phyloP scores from a whole-genome alignment of 2,888 invertebrate species.

The Lasiommata megera region DNA sequence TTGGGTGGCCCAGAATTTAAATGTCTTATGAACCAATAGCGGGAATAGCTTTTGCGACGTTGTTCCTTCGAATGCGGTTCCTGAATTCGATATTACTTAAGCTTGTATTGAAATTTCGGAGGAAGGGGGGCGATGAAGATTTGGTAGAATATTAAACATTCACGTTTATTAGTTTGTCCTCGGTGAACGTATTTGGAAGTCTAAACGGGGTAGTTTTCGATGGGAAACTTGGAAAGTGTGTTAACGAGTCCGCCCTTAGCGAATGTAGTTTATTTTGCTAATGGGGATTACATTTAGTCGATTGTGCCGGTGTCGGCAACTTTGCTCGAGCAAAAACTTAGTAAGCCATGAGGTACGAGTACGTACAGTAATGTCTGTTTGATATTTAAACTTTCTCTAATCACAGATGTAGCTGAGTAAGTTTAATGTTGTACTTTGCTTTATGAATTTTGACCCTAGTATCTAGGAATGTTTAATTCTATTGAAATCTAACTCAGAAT shows the following conservation, averaged over 20 bases:
- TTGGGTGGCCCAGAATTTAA: constrained; percentile 36
- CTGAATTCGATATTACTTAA: constrained; percentile 66
- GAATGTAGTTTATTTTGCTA: constrained; percentile 62
- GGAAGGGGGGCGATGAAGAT: constrained; percentile 58
- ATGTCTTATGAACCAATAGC: constrained; percentile 41
- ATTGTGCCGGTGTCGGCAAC: constrained; percentile 50
- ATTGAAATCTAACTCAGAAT: background rate
- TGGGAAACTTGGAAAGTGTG: constrained; percentile 73
- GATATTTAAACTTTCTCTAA: constrained; percentile 19
- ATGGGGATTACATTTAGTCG: constrained; percentile 63
- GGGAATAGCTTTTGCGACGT: constrained; percentile 45
- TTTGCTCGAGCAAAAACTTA: constrained; percentile 42
- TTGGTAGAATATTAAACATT: constrained; percentile 78
- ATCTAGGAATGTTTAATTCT: too few relatives aligned
- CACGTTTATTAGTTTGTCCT: constrained; percentile 80
- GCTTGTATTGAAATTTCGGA: constrained; percentile 70
- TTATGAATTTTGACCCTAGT: background rate
- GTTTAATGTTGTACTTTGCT: background rate
- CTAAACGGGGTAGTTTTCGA: constrained; percentile 73
- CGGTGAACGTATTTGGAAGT: constrained; percentile 68
- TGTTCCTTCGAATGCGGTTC: constrained; percentile 45
- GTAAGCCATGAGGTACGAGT: constrained; percentile 17
- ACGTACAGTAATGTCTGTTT: constrained; percentile 31
- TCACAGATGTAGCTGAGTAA: constrained; percentile 13
- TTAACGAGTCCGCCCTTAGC: constrained; percentile 64